Conservation (phyloP, 2,113 vertebrate species). For the Zosterops japonicus region DNA sequence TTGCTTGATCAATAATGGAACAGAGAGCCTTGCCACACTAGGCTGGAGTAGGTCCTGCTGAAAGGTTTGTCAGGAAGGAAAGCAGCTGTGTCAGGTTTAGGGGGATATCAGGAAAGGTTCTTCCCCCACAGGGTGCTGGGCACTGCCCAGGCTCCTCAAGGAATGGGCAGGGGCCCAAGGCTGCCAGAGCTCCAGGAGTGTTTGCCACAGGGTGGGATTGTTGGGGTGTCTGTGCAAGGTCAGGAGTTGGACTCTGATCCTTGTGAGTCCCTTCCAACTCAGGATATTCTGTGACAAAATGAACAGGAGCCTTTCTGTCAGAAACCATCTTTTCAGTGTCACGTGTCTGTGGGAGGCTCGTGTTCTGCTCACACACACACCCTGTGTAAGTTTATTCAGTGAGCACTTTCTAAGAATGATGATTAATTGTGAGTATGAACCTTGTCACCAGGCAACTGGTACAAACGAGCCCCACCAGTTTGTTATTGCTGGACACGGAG, state of each 20-base stretch:
- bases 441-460: neutral
- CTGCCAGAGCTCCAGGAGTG: neutral
- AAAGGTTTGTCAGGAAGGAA: neutral
- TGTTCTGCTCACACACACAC: neutral
- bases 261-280: neutral
- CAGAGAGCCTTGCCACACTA: neutral
- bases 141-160: neutral
- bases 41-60: neutral
- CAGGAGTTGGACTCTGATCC: neutral
- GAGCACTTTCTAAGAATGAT: neutral
- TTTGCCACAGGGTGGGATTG: neutral
- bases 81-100: neutral
- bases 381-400: neutral
- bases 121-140: neutral
- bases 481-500: neutral
- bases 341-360: neutral
- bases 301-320: neutral
- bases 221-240: neutral
- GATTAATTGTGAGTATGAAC: neutral
- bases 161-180: rapidly evolving
- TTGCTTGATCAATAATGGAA: constrained; percentile 17
- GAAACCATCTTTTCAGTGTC: neutral
- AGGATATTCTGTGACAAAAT: neutral
- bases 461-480: neutral
- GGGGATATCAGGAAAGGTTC: neutral